Evolutionary conservation across 2,113 vertebrate species (phyloP).

Genomic region (Sceloporus tristichus): DNA sequence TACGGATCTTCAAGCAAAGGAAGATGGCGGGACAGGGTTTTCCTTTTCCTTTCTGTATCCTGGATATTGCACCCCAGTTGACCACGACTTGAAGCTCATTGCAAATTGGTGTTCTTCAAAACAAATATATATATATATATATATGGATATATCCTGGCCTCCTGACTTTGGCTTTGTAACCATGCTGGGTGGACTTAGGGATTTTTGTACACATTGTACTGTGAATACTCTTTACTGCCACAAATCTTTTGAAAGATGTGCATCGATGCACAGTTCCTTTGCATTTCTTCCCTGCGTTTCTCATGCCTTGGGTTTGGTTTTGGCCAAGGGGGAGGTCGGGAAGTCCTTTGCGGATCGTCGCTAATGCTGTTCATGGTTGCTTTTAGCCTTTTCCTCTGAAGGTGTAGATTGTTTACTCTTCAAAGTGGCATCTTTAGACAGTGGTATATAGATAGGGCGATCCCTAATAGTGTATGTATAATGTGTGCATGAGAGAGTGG

Average conservation of each 20-base stretch:
- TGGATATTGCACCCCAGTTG: not conserved
- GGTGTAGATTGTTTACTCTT: not conserved
- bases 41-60: too few relatives aligned
- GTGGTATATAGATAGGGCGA: not conserved
- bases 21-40: not conserved
- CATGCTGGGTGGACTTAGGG: not conserved
- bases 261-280: not conserved
- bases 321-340: not conserved
- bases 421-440: not conserved
- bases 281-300: not conserved
- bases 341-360: not conserved
- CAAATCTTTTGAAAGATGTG: not conserved
- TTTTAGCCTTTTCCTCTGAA: not conserved
- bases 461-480: not conserved
- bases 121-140: too few relatives aligned
- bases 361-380: not conserved
- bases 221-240: constrained; percentile 22
- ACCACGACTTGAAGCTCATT: constrained; percentile 20
- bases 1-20: not conserved
- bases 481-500: not conserved
- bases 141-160: not conserved
- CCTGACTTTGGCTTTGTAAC: not conserved
- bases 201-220: constrained; percentile 11
- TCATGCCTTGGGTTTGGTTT: not conserved
- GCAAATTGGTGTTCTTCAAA: not conserved